A percentile compares a stretch with the other conserved stretches of the same genome.
These are phyloP conservation scores for Gambusia holbrooki DNA, from an alignment of 2,113 vertebrate species.

Conservation along the genomic window DNA sequence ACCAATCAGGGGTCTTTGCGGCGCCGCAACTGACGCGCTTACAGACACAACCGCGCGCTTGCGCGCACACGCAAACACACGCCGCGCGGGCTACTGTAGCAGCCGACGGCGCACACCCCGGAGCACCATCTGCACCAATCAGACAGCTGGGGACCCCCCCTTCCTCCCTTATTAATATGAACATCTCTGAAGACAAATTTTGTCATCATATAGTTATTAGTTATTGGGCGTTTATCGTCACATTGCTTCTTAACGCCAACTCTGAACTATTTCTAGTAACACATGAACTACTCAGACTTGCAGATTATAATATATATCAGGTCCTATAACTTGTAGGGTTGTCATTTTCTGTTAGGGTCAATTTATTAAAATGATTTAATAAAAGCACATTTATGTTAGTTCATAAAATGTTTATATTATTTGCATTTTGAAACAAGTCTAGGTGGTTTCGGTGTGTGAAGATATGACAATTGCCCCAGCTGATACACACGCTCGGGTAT, in stretches of 20 bases:
- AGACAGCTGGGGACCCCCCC: constrained; percentile 31
- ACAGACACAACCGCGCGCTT: constrained; percentile 40
- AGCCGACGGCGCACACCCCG: constrained; percentile 65
- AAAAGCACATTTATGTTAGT: neutral
- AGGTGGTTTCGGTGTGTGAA: neutral
- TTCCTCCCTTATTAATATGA: neutral
- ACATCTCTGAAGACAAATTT: constrained; percentile 4
- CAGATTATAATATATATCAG: neutral
- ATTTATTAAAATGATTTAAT: neutral
- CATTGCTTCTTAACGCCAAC: neutral
- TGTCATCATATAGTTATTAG: neutral
- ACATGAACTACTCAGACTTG: neutral
- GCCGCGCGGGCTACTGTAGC: constrained; percentile 49
- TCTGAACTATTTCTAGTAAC: too few species aligned
- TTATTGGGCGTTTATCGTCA: neutral
- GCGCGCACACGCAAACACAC: neutral
- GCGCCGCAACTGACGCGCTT: constrained; percentile 63
- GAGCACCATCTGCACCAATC: constrained; percentile 67
- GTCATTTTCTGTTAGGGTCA: too few species aligned
- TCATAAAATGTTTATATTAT: neutral
- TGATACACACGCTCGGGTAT: neutral
- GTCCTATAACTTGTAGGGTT: neutral
- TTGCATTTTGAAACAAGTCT: too few species aligned
- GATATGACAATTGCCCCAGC: too few species aligned
- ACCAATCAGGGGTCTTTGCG: constrained; percentile 73